Base-by-base conservation (phyloP, 1,140 invertebrate genomes). In the Bradynema listronoti region DNA sequence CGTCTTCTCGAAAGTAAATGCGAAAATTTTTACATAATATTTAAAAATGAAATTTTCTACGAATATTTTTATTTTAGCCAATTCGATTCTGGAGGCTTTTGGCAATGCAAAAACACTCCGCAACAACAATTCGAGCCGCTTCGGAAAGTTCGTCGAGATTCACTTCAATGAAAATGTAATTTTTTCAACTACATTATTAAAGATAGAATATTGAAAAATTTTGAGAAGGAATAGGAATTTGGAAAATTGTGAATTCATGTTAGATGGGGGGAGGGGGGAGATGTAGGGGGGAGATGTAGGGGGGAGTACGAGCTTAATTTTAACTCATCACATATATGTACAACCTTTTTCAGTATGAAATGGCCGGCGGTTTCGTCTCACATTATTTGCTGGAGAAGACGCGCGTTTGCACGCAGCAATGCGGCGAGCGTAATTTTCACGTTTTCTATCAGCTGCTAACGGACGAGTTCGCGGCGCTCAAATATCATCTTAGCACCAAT, bases 81-180 rank as follows among this genome's bases (percentile, higher is more conserved):
- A 95, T 82, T 92, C 92, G 5, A 86, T 96, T 34, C 81, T 96
- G 19, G 91, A 96, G 82, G 89, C 91, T 2, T 96, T 96, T 81
- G 84, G 83, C 56, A 96, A 97, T 82, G 92, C 92, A 0, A 95
- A 93, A 81, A 96, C 93, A 0, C 88, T 91, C 6, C 84, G 91
- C 32, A 97, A 97, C 80, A 91, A 97, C 80, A 97, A 97, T 80
- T 94, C 90, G n/a, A 91, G 89, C 43, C 84, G 93, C 32, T 97
- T 97, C 80, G 93, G 93, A 16, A 96, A 96, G 81, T 96, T 96
- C 81, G 93, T 96, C 80, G 91, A 96, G 81, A 90, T 96, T 29
- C 91, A 96, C 80, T 95, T 94, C 81, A 87, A 87, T 79, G 83
- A 84, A 52, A 88, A 88, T 65, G 80, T 80, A 65, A 61, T 24